Conservation (phyloP, 2,888 invertebrate species). For the Apamea crenata region DNA sequence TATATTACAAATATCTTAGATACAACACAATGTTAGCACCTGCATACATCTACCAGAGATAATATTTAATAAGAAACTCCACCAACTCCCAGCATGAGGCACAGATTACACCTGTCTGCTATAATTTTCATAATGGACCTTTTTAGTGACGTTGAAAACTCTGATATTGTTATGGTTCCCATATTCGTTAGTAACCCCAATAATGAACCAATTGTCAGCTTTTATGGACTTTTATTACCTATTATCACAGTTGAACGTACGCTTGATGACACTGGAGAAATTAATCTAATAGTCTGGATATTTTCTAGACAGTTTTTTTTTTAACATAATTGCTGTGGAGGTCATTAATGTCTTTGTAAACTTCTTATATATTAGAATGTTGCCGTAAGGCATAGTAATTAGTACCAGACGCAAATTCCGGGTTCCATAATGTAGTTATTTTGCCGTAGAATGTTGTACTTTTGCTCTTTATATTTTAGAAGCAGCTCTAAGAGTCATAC, state of each 20-base stretch:
- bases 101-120: neutral
- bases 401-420: neutral
- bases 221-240: constrained; percentile 18
- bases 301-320: neutral
- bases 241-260: constrained; percentile 29
- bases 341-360: neutral
- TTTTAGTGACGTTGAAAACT: constrained; percentile 7
- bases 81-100: neutral
- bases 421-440: no score
- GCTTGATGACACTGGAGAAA: constrained; percentile 10
- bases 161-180: neutral
- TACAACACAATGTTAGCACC: neutral
- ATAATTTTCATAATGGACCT: constrained; percentile 3
- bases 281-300: neutral
- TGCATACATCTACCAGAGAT: neutral
- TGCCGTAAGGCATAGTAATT: neutral
- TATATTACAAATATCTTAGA: no score
- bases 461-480: neutral
- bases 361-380: neutral
- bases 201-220: neutral
- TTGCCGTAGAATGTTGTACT: neutral
- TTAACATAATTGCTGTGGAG: neutral
- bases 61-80: neutral
- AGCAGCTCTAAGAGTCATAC: neutral
- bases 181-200: neutral